These are phyloP conservation scores for Petrocephalus microphthalmus DNA, from an alignment of 2,113 vertebrate genomes.

Conservation along the genomic window DNA sequence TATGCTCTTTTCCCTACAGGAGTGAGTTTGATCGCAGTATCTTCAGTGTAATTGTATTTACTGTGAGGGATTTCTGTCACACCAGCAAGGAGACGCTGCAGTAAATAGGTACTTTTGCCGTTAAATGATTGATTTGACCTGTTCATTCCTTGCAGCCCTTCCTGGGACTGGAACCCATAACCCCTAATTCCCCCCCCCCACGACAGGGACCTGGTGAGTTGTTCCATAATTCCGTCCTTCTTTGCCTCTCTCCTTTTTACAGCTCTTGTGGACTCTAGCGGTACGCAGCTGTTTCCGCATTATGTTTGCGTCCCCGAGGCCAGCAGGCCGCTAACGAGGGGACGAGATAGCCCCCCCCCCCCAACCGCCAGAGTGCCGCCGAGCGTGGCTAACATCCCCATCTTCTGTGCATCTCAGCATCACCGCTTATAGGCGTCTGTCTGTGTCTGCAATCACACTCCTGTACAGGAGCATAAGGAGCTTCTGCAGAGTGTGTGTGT, in stretches of 20 bases:
- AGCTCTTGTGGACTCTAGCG: not conserved
- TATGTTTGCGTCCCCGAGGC: not conserved
- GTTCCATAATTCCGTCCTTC: not conserved
- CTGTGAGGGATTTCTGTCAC: not conserved
- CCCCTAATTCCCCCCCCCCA: not conserved
- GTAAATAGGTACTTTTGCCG: not conserved
- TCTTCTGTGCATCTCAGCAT: not conserved
- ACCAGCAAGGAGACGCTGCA: not conserved
- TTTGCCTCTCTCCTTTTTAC: not conserved
- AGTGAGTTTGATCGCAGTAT: not conserved
- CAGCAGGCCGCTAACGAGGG: not conserved
- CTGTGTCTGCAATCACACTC: not conserved
- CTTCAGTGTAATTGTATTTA: not conserved
- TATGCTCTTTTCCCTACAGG: not conserved
- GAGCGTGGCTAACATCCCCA: not conserved
- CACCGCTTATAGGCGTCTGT: not conserved
- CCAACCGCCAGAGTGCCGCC: not conserved
- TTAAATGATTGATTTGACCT: not conserved
- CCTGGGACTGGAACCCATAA: not conserved
- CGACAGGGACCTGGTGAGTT: not conserved
- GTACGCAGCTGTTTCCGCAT: not conserved
- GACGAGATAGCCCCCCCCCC: not conserved
- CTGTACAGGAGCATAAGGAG: not conserved
- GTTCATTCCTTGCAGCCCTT: not conserved
- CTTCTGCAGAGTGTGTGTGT: not conserved